Base-by-base conservation (phyloP, 2,888 invertebrate genomes). In the Pammene fasciana region DNA sequence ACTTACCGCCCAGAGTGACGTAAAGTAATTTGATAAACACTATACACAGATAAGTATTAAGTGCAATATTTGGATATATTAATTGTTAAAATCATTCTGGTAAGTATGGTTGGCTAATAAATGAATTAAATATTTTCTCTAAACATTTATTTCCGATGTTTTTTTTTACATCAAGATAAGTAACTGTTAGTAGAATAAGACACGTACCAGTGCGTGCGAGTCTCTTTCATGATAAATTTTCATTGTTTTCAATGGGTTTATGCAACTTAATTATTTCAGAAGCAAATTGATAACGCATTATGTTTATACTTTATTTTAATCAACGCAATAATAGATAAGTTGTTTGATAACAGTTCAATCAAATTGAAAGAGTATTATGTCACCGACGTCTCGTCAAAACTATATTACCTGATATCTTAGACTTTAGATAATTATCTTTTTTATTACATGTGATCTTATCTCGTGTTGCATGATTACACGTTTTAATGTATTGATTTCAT, bases 401-500 rank as follows among this genome's bases (percentile, higher is more conserved):
- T 66, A 48, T n/a, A 60, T 60, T 59, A 59, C 50, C 66, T 57
- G 14, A 11, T 52, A 66, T 66, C 59, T 50, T 18, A 65, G 41
- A 36, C 52, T 52, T 43, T 59, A 50, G 52, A 59, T 45, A 67
- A 60, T 67, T 59, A 52, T 59, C 50, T 52, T 18, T 65, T 67
- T 67, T 52, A 60, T 52, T 62, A 18, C 45, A 61, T 38, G 11
- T 57, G 50, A 61, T 55, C 46, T 67, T 55, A 67, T 67, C 64
- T 55, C 11, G 52, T 18, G 16, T 67, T 61, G 60, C 67, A 46
- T 61, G 54, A 61, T 61, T 55, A 54, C 54, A 45, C 34, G 55
- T 55, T 43, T 55, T 65, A 55, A 55, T 65, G 54, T 45, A 34
- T 55, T 67, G 60, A 61, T 67, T 67, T 55, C 67, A 61, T 52